Base-by-base conservation (phyloP, 2,888 invertebrate species). In the Campaea margaritaria region DNA sequence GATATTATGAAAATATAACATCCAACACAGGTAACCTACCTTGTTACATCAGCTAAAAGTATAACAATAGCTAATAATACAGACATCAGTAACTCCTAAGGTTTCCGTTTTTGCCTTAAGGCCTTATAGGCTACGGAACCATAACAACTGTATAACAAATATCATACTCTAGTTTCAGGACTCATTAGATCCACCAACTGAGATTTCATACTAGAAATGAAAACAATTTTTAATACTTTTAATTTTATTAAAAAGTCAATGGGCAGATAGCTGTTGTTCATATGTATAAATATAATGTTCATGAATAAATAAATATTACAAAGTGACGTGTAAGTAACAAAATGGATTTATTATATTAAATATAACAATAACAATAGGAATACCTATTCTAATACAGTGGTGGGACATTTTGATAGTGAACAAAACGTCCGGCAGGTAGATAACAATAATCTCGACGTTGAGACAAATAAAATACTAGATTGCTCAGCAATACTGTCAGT, bases 401-500 rank as follows among this genome's bases (percentile, higher is more conserved):
- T n/a, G 14, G 28, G 10, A 45, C 45, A 31, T 49, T 54, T 45
- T 45, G 41, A 11, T 39, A 4, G 13, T 5, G 0, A 46, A 46
- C 50, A 15, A 31, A 52, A 44, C 13, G 8, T 38, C n/a, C 12
- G 5, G 21, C 11, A 38, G 38, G 11, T 15, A 43, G 49, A 45
- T 53, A 44, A 58, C 39, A 11, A 39, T 48, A 63, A 60, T 57
- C 59, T 62, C 45, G 36, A 34, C 39, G 44, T 44, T 38, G 61
- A 61, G 70, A 70, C 63, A 5, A 21, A 65, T 55, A 49, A 66
- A 67, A 72, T 70, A 73, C 60, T 68, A 58, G 15, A 76, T 74
- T 72, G 73, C 75, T 72, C 66, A 65, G 73, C 78, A 71, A 77
- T 75, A 72, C 66, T 72, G 73, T 62, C 44, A 21, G 47, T 41